Evolutionary conservation across 2,888 invertebrate species (phyloP), one percentile per base, ranked within the genome.

Genomic region (Ectropis crepuscularia): DNA sequence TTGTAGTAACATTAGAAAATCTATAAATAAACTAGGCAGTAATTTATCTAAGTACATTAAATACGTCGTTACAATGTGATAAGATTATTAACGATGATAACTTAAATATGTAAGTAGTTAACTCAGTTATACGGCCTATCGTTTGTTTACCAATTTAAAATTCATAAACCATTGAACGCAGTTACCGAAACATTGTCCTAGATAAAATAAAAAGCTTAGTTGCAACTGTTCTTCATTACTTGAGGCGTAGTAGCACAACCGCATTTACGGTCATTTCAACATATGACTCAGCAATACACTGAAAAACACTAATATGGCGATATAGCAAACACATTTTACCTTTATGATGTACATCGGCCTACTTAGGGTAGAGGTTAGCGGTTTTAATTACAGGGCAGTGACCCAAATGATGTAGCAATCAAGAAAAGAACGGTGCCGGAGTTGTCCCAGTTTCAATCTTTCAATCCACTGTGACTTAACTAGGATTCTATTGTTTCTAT

Each of bases 381-480:
- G 55, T 41, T 53, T 58, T 63, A 63, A 54, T 63, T 59, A 50
- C 54, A 63, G 54, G 63, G 53, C 58, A 48, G 45, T 63, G 54
- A 63, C 63, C 58, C 50, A 59, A 63, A 63, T 63, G 58, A 63
- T 59, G 63, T 36, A 43, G 54, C 50, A 59, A 59, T 59, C 63
- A 46, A 58, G 45, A 53, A 63, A 62, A 63, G 45, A 59, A 59
- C 58, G 54, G 54, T 11, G 58, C 45, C 48, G 37, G 51, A 41
- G 53, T 12, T 50, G 54, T 37, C 36, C 58, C 46, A 50, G 46
- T 54, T 54, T 41, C 37, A 43, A 54, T 39, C 43, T 54, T 54
- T 41, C 37, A 43, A 54, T 39, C 43, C 45, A 46, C 39, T 47
- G 50, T 62, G 41, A 61, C 61, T 61, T 62, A 57, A 62, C 57